Percentiles rank a stretch among this genome's conserved stretches.
Evolutionary conservation across 2,113 vertebrate species (phyloP).

Genomic region (Tor tambroides): DNA sequence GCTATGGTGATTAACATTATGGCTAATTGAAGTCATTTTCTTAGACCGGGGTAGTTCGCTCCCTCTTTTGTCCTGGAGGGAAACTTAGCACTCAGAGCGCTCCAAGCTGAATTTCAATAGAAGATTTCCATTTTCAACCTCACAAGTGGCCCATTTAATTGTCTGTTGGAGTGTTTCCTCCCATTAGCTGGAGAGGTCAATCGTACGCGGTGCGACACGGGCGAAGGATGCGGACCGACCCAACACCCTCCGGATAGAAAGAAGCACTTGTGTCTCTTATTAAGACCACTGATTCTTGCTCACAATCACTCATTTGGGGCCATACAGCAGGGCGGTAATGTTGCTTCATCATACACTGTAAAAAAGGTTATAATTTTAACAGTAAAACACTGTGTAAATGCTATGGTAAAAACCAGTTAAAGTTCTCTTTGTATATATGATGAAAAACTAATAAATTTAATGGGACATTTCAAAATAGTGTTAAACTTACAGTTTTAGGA

Average conservation of each 20-base stretch:
- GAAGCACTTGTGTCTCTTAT: conserved; percentile 33
- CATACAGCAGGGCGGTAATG: neutral
- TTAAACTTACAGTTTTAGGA: no score
- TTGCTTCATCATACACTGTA: neutral
- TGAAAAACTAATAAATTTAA: neutral
- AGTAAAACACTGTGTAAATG: neutral
- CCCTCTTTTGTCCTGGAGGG: conserved; percentile 62
- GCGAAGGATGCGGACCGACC: conserved; percentile 66
- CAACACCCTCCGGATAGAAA: neutral
- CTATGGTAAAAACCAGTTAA: neutral
- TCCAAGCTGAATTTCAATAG: conserved; percentile 81
- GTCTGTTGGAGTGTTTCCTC: conserved; percentile 73
- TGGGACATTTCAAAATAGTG: no score
- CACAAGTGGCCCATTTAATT: conserved; percentile 79
- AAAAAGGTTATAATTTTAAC: neutral
- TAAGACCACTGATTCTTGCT: conserved; percentile 41
- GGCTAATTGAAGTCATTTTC: conserved; percentile 97
- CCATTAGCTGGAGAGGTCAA: conserved; percentile 82
- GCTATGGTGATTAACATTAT: conserved; percentile 98
- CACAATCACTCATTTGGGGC: neutral
- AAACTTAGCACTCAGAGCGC: conserved; percentile 78
- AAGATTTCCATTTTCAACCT: conserved; percentile 70
- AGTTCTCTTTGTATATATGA: no score
- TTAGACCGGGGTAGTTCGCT: conserved; percentile 78
- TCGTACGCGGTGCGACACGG: conserved; percentile 76